Base-by-base conservation (phyloP, 2,888 invertebrate genomes). In the Bombyx huttoni region DNA sequence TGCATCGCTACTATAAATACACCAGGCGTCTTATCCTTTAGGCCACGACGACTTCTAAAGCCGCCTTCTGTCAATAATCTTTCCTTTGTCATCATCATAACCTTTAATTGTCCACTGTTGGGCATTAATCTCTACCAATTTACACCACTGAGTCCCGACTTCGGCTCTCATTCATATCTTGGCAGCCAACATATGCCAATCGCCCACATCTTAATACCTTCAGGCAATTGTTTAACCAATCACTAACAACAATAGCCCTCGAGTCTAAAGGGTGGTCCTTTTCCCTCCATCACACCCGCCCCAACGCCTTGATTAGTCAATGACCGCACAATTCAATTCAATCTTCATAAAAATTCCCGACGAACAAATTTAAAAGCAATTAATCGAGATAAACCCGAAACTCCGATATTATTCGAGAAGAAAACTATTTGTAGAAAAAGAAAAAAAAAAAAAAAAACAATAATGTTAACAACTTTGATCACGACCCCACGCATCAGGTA, bases 401-500 rank as follows among this genome's bases (percentile, higher is more conserved):
- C 58, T 52, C 33, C 55, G 56, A 35, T 51, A 49, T 53, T 49
- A 48, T 59, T 58, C 51, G 57, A 58, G 61, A 59, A 58, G 63
- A 64, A 63, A 63, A 56, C 56, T 64, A 62, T 63, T 62, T 54
- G 65, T 67, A 64, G 40, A 40, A 64, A 62, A 58, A 65, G 66
- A 70, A 70, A 70, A 65, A 66, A 70, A 70, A 70, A 73, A 24
- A 24, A 24, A 68, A 70, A 65, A 73, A 75, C 70, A 71, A 40
- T 40, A 70, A 74, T 70, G 69, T 77, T 75, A 73, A 74, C 73
- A 65, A 73, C 75, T 71, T 40, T 5, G 9, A 40, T 40, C 40
- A 40, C 40, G 40, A 7, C 40, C 75, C 77, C 79, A 76, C 76
- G 65, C 67, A 65, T 62, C 67, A 74, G 74, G 75, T 73, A 77